A percentile compares a stretch with the other conserved stretches of the same genome.
Evolutionary conservation across 2,113 vertebrate genomes (phyloP).

Genomic region (Climacteris rufus): DNA sequence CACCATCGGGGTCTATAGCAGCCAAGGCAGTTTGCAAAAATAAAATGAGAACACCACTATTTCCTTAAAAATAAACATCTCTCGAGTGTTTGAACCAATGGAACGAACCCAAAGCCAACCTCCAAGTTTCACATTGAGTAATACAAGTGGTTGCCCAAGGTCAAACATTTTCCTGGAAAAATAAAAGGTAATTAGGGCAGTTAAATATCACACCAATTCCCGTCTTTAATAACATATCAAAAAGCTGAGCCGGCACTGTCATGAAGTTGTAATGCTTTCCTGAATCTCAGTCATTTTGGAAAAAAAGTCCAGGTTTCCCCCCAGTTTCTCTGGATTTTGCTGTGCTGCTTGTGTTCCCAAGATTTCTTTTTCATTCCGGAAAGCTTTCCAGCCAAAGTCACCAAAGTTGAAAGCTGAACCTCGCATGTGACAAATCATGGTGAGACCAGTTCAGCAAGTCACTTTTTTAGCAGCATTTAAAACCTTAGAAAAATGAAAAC

Average conservation of each 20-base stretch:
- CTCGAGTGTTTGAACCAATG: neutral
- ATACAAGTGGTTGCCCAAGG: neutral
- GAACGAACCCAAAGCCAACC: neutral
- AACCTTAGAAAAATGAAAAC: neutral
- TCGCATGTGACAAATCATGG: neutral
- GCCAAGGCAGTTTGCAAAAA: neutral
- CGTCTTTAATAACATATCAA: neutral
- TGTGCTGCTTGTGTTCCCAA: neutral
- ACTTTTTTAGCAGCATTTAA: neutral
- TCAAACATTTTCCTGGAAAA: neutral
- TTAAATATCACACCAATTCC: neutral
- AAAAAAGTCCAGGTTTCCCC: neutral
- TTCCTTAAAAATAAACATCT: neutral
- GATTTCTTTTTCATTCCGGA: neutral
- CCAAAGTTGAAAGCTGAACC: neutral
- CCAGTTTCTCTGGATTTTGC: neutral
- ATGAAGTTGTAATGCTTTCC: neutral
- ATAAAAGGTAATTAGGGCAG: accelerated
- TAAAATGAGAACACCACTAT: accelerated
- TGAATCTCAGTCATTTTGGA: neutral
- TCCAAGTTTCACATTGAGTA: neutral
- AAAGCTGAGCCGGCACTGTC: neutral
- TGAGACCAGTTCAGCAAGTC: neutral
- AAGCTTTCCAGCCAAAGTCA: neutral
- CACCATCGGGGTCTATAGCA: accelerated